phyloP scores from a whole-genome alignment of 2,888 invertebrate species.

The Rhingia campestris region DNA sequence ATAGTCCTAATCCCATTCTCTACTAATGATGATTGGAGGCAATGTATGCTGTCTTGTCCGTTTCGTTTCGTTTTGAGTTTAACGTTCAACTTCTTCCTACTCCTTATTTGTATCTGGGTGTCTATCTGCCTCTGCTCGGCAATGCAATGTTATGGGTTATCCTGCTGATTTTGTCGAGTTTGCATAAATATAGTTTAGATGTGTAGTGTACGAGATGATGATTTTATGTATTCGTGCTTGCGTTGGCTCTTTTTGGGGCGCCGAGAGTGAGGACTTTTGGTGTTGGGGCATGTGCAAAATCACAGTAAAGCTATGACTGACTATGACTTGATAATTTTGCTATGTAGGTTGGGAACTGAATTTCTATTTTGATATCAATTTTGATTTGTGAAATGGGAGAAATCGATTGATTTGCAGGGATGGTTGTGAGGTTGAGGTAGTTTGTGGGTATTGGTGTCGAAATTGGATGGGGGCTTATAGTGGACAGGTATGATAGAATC shows the following conservation, averaged over 20 bases:
- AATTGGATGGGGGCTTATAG: no score
- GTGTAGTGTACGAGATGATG: constrained; percentile 50
- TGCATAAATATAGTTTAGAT: constrained; percentile 45
- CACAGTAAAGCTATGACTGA: constrained; percentile 18
- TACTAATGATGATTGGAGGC: constrained; percentile 73
- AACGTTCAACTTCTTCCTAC: constrained; percentile 58
- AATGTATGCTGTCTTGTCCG: constrained; percentile 72
- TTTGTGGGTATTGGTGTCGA: no score
- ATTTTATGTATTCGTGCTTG: constrained; percentile 66
- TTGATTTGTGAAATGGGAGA: constrained; percentile 38
- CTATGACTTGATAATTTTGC: constrained; percentile 31
- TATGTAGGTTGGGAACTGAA: constrained; percentile 26
- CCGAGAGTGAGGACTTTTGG: not conserved
- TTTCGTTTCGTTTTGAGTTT: constrained; percentile 55
- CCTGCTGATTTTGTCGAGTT: constrained; percentile 51
- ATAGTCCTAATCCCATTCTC: constrained; percentile 72
- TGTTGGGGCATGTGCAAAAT: constrained; percentile 1
- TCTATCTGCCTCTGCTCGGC: constrained; percentile 29
- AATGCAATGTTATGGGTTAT: constrained; percentile 26
- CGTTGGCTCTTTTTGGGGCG: constrained; percentile 41
- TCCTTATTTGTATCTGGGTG: constrained; percentile 70
- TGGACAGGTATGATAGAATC: no score
- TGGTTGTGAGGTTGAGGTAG: not conserved
- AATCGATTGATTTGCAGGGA: not conserved
- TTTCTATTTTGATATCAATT: constrained; percentile 46